phyloP scores from a whole-genome alignment of 2,888 invertebrate species.

The Sylvicola cinctus region DNA sequence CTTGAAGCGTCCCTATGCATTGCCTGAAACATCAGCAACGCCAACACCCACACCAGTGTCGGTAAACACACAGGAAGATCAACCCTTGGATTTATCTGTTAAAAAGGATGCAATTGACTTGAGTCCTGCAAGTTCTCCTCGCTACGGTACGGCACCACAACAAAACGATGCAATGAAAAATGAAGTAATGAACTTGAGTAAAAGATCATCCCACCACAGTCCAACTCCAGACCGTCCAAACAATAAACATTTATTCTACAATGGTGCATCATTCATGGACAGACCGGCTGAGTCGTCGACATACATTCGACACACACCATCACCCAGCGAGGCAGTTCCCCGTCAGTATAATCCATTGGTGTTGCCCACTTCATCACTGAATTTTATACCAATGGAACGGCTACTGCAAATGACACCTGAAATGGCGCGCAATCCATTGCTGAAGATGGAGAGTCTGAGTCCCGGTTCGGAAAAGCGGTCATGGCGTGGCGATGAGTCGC shows the following conservation, averaged over 20 bases:
- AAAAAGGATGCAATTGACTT: constrained; percentile 46
- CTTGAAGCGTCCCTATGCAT: constrained; percentile 5
- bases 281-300: constrained; percentile 10
- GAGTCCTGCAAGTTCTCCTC: constrained; percentile 39
- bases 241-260: constrained; percentile 14
- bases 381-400: constrained; percentile 44
- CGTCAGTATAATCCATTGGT: constrained; percentile 16
- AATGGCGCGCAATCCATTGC: constrained; percentile 36
- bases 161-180: constrained; percentile 35
- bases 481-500: constrained; percentile 35
- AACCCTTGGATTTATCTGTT: constrained; percentile 79
- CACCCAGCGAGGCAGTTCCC: constrained; percentile 12
- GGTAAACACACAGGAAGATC: constrained; percentile 29
- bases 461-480: constrained; percentile 43
- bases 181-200: constrained; percentile 60
- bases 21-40: neutral
- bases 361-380: constrained; percentile 24
- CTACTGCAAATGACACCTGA: constrained; percentile 36
- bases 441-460: constrained; percentile 36
- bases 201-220: constrained; percentile 41
- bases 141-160: constrained; percentile 34
- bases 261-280: constrained; percentile 4
- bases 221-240: constrained; percentile 32
- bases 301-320: constrained; percentile 13
- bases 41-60: constrained; percentile 3